Evolutionary conservation across 2,113 vertebrate genomes (phyloP).

Genomic region (Chamaea fasciata): DNA sequence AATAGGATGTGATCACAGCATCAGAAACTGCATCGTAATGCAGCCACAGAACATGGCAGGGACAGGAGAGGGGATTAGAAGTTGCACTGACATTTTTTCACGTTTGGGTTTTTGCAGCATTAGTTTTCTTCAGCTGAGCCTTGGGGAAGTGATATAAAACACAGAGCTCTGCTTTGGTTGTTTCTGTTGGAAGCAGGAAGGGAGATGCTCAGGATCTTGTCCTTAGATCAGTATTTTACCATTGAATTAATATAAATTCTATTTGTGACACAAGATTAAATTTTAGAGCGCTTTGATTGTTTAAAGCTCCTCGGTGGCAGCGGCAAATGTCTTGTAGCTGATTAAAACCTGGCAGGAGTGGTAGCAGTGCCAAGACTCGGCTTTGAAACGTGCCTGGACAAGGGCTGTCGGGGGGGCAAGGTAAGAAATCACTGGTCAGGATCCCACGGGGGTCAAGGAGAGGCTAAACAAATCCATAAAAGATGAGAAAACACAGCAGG

Average conservation of each 20-base stretch:
- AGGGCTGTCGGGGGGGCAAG: neutral
- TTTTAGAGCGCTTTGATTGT: conserved; percentile 13
- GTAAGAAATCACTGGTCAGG: neutral
- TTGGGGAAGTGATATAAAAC: neutral
- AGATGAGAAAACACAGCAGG: neutral
- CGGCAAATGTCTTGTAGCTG: conserved; percentile 1
- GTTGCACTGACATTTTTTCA: neutral
- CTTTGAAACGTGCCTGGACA: neutral
- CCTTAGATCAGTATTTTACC: neutral
- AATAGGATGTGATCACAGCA: conserved; percentile 5
- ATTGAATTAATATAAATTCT: neutral
- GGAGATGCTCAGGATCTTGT: neutral
- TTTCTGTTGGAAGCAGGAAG: neutral
- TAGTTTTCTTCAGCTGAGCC: neutral
- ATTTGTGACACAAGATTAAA: conserved; percentile 19
- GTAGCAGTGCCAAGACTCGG: neutral
- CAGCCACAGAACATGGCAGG: neutral
- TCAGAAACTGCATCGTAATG: neutral
- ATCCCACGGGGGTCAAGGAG: neutral
- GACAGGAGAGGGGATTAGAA: neutral
- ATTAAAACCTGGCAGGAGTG: neutral
- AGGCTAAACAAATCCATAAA: neutral
- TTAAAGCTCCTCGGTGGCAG: conserved; percentile 35
- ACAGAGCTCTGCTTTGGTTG: neutral
- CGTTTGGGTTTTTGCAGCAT: neutral